A percentile compares a stretch with the other conserved stretches of the same genome.
These are phyloP conservation scores for Tyto alba DNA, from an alignment of 2,113 vertebrate species.

Conservation along the genomic window DNA sequence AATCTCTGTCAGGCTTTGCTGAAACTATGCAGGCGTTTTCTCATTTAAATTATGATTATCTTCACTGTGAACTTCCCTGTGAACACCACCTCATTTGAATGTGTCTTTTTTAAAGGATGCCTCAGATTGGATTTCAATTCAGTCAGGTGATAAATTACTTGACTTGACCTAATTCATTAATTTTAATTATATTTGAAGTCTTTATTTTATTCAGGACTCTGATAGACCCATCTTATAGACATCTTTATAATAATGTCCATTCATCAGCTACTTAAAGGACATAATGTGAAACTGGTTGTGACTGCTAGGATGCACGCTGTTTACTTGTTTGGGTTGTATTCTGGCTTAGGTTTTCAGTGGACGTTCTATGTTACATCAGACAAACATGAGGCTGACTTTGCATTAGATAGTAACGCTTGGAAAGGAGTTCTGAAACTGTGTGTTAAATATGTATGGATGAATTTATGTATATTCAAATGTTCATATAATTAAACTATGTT, in stretches of 20 bases:
- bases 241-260: constrained; percentile 18
- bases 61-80: background rate
- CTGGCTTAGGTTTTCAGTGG: background rate
- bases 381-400: background rate
- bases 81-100: background rate
- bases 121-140: constrained; percentile 16
- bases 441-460: background rate
- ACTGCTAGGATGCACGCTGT: background rate
- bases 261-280: constrained; percentile 29
- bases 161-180: constrained; percentile 56
- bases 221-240: constrained; percentile 3
- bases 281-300: background rate
- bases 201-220: background rate
- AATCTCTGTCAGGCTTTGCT: background rate
- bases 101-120: background rate
- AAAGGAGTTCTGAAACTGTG: background rate
- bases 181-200: constrained; percentile 44
- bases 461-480: background rate
- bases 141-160: constrained; percentile 34
- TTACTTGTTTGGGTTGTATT: background rate
- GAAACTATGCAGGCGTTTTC: constrained; percentile 16
- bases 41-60: constrained; percentile 20
- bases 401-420: background rate
- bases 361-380: background rate
- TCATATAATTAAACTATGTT: background rate